A percentile compares a stretch with the other conserved stretches of the same genome.
phyloP scores from a whole-genome alignment of 1,140 invertebrate species.

The Diachasma alloeum region DNA sequence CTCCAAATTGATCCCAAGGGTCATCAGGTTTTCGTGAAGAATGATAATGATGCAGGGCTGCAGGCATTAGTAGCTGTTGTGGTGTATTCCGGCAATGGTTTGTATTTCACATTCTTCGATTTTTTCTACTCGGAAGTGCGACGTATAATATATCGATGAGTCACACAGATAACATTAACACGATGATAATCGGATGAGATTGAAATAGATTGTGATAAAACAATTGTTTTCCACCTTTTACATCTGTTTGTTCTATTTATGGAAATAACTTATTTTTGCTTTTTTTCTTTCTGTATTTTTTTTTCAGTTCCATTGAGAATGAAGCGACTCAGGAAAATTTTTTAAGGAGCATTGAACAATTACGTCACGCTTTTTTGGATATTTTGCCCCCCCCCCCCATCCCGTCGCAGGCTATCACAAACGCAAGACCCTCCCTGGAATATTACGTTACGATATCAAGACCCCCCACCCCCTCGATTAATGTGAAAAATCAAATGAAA shows the following conservation, averaged over 20 bases:
- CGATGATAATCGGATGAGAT: neutral
- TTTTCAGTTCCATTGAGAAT: too few species aligned
- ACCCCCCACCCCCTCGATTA: too few species aligned
- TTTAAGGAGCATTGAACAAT: too few species aligned
- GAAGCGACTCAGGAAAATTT: too few species aligned
- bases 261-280: too few species aligned
- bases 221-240: neutral
- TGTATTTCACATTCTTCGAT: constrained; percentile 30
- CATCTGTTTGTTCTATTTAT: neutral
- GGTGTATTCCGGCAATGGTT: constrained; percentile 68
- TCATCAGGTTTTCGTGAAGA: constrained; percentile 55
- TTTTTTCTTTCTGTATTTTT: too few species aligned
- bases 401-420: too few species aligned
- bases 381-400: too few species aligned
- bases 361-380: too few species aligned
- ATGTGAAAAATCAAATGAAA: too few species aligned
- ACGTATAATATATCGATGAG: neutral
- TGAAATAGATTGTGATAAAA: neutral
- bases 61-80: constrained; percentile 65
- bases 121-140: neutral
- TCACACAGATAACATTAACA: neutral
- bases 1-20: constrained; percentile 59
- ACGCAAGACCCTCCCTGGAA: too few species aligned
- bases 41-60: constrained; percentile 56
- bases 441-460: too few species aligned